Conservation (phyloP, 2,888 invertebrate species). For the Tyria jacobaeae region DNA sequence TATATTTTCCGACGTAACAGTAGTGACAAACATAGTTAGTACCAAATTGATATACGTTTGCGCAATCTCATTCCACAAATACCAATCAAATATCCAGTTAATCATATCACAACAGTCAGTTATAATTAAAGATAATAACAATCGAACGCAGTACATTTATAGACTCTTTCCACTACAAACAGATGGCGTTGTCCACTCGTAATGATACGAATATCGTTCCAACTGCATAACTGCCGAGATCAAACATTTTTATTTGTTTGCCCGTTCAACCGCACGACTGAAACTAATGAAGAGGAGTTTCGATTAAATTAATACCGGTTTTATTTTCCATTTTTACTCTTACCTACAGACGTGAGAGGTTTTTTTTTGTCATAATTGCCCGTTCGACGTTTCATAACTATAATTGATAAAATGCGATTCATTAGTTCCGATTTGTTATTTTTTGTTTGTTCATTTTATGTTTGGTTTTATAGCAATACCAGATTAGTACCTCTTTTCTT, state of each 20-base stretch:
- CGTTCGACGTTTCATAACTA: slow-evolving; percentile 61
- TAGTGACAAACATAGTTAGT: neutral
- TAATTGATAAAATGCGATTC: slow-evolving; percentile 73
- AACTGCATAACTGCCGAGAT: slow-evolving; percentile 78
- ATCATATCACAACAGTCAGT: slow-evolving; percentile 33
- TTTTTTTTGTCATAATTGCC: slow-evolving; percentile 59
- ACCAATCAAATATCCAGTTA: slow-evolving; percentile 28
- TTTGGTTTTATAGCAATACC: slow-evolving; percentile 41
- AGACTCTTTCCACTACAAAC: slow-evolving; percentile 48
- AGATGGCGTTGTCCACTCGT: slow-evolving; percentile 63
- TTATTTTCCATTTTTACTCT: slow-evolving; percentile 71
- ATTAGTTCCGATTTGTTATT: slow-evolving; percentile 65
- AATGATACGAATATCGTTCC: slow-evolving; percentile 78
- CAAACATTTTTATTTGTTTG: slow-evolving; percentile 85
- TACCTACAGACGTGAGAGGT: slow-evolving; percentile 58
- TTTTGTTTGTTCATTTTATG: slow-evolving; percentile 42
- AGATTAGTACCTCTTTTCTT: slow-evolving; percentile 25
- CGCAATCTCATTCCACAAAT: slow-evolving; percentile 11
- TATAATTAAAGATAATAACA: slow-evolving; percentile 53
- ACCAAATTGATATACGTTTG: slow-evolving; percentile 1
- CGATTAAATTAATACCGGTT: slow-evolving; percentile 81
- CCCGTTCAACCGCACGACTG: slow-evolving; percentile 79
- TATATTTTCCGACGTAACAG: neutral
- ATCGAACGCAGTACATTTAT: slow-evolving; percentile 34
- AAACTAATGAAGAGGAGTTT: slow-evolving; percentile 84